Percentiles rank a stretch among this genome's conserved stretches.
Evolutionary conservation across 2,888 invertebrate genomes (phyloP).

Genomic region (Caenorhabditis doughertyi): DNA sequence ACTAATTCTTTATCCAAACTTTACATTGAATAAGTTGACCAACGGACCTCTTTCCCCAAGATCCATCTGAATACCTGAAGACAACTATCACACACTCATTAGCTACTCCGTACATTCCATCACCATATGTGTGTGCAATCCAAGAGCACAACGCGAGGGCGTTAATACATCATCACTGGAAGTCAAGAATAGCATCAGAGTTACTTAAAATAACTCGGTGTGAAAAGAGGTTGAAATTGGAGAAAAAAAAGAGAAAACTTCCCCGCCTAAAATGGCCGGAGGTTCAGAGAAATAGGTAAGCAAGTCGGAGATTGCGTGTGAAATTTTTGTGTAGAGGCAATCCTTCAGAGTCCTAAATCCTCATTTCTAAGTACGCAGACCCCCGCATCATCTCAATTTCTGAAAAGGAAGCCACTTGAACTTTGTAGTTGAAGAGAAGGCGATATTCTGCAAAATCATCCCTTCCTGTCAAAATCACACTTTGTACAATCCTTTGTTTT

Average conservation of each 20-base stretch:
- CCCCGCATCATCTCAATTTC: constrained; percentile 29
- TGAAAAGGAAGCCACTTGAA: constrained; percentile 31
- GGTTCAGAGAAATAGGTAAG: constrained; percentile 46
- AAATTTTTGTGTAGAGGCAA: constrained; percentile 25
- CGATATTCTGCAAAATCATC: neutral
- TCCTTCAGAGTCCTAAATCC: constrained; percentile 5
- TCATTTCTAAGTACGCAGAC: constrained; percentile 22
- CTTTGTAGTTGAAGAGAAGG: constrained; percentile 15
- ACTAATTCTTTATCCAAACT: constrained; percentile 8
- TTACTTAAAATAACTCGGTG: constrained; percentile 34
- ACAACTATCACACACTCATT: constrained; percentile 57
- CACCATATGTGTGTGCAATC: constrained; percentile 22
- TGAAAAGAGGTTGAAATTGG: neutral
- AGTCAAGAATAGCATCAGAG: constrained; percentile 48
- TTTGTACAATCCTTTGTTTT: constrained; percentile 18
- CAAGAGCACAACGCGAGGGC: constrained; percentile 49
- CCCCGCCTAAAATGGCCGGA: neutral
- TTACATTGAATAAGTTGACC: constrained; percentile 1
- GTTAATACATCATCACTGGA: constrained; percentile 54
- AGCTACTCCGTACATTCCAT: neutral
- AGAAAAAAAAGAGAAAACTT: constrained; percentile 8
- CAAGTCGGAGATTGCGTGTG: constrained; percentile 52
- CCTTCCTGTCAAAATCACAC: constrained; percentile 34
- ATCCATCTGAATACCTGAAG: constrained; percentile 33
- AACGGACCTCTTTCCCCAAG: neutral